A percentile compares a stretch with the other conserved stretches of the same genome.
Evolutionary conservation across 2,113 vertebrate genomes (phyloP).

Genomic region (Numida meleagris): DNA sequence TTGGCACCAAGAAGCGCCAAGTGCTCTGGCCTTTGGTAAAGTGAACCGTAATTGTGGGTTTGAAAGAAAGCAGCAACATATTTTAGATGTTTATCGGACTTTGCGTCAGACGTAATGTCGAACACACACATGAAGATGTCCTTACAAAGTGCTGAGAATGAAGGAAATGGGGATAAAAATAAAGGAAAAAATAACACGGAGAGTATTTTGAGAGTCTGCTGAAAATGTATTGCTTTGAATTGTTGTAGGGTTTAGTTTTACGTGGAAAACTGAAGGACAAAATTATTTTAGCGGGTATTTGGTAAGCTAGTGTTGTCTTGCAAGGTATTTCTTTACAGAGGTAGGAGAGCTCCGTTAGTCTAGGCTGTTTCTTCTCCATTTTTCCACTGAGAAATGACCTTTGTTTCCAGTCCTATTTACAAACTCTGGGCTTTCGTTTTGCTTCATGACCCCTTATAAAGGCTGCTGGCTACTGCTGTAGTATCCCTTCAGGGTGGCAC

Average conservation of each 20-base stretch:
- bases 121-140: neutral
- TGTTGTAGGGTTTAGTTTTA: slow-evolving; percentile 45
- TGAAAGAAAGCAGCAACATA: slow-evolving; percentile 18
- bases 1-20: slow-evolving; percentile 38
- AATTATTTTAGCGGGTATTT: slow-evolving; percentile 24
- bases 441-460: neutral
- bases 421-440: neutral
- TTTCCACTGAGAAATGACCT: neutral
- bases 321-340: neutral
- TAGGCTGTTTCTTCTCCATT: neutral
- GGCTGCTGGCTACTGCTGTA: neutral
- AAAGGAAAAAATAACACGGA: slow-evolving; percentile 1
- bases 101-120: slow-evolving; percentile 2
- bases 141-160: slow-evolving; percentile 37
- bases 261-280: slow-evolving; percentile 16
- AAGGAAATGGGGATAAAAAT: slow-evolving; percentile 37
- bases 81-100: slow-evolving; percentile 64
- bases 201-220: slow-evolving; percentile 33
- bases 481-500: neutral
- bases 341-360: neutral
- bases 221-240: slow-evolving; percentile 33
- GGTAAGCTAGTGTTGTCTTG: neutral
- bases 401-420: no score
- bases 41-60: slow-evolving; percentile 59
- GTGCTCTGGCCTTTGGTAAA: slow-evolving; percentile 33